phyloP scores from a whole-genome alignment of 2,888 invertebrate genomes.

The Leptinotarsa rubiginosa region DNA sequence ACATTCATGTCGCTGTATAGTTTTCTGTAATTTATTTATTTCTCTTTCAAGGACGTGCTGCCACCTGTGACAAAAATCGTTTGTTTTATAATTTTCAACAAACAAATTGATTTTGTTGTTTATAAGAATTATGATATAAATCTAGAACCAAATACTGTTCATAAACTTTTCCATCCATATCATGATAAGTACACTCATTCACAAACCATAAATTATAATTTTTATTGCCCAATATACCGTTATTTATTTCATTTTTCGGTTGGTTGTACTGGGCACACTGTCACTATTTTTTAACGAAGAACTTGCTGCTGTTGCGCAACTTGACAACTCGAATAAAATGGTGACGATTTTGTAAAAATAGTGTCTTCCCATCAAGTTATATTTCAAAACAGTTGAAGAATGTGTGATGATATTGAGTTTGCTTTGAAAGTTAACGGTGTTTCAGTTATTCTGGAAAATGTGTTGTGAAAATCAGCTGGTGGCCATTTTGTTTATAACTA shows the following conservation, averaged over 20 bases:
- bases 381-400: constrained; percentile 39
- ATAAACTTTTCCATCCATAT: background rate
- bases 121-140: no score
- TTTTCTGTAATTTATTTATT: background rate
- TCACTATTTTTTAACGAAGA: constrained; percentile 43
- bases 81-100: background rate
- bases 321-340: constrained; percentile 54
- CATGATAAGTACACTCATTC: background rate
- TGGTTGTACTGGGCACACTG: constrained; percentile 34
- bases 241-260: constrained; percentile 34
- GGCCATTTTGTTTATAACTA: constrained; percentile 64
- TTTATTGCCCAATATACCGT: constrained; percentile 36
- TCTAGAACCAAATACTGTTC: background rate
- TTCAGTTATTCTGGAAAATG: constrained; percentile 42
- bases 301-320: constrained; percentile 63
- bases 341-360: constrained; percentile 35
- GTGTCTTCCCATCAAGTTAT: constrained; percentile 35
- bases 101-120: background rate
- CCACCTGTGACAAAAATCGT: background rate
- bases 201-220: background rate
- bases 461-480: constrained; percentile 60
- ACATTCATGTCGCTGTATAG: background rate
- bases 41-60: background rate
- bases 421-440: constrained; percentile 34
- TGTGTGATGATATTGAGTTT: constrained; percentile 43